phyloP scores from a whole-genome alignment of 2,113 vertebrate genomes.

The Amazona vittata region DNA sequence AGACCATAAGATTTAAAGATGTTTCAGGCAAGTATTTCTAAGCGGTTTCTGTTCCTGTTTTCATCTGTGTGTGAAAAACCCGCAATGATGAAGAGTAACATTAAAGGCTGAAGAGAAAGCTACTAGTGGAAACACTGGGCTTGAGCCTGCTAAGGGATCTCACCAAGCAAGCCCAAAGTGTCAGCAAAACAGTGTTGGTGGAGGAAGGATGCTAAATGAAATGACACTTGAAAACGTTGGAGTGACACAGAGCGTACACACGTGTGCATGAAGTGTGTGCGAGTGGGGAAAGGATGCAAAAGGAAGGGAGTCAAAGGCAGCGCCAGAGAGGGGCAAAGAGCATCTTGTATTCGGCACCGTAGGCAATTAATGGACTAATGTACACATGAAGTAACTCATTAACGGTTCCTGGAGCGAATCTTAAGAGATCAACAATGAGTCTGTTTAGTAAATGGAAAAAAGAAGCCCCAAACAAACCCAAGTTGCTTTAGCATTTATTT shows the following conservation, averaged over 20 bases:
- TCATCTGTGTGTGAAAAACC: neutral
- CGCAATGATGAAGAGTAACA: neutral
- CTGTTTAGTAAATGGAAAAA: constrained; percentile 15
- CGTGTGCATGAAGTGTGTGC: rapidly evolving
- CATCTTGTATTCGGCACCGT: neutral
- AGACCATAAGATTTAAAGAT: neutral
- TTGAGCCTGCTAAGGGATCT: neutral
- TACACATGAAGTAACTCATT: constrained; percentile 22
- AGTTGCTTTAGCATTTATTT: constrained; percentile 52
- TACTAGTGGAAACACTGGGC: neutral
- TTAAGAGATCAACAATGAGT: neutral
- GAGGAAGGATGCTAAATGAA: neutral
- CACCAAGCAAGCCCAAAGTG: neutral
- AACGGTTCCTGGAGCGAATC: neutral
- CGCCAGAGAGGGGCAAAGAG: neutral
- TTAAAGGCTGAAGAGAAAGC: neutral
- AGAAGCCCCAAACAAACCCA: neutral
- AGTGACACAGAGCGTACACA: neutral
- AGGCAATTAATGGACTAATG: neutral
- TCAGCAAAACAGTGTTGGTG: neutral
- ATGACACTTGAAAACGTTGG: neutral
- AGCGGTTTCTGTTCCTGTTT: neutral
- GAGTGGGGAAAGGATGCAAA: neutral
- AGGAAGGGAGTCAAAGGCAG: neutral
- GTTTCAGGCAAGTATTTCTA: neutral